Percentiles rank a stretch among this genome's conserved stretches.
Evolutionary conservation across 1,140 invertebrate species (phyloP).

Genomic region (Achroia grisella): DNA sequence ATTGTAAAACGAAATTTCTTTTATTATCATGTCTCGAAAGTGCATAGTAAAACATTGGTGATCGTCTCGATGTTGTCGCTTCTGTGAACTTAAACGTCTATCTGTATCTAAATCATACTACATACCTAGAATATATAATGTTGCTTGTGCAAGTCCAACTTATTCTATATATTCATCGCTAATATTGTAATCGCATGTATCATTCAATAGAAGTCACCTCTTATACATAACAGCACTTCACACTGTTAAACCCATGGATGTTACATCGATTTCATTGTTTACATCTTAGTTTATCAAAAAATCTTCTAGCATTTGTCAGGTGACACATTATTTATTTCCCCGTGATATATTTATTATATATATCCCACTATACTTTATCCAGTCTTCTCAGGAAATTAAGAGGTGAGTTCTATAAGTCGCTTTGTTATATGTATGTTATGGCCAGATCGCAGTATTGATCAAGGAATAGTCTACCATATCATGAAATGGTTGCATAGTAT

Average conservation of each 20-base stretch:
- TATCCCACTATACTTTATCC: conserved; percentile 16
- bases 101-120: neutral
- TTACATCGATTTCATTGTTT: conserved; percentile 46
- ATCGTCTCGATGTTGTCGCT: neutral
- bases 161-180: conserved; percentile 24
- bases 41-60: neutral
- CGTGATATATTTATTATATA: conserved; percentile 14
- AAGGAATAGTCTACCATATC: too few relatives aligned
- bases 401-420: conserved; percentile 59
- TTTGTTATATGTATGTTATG: conserved; percentile 1
- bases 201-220: conserved; percentile 57
- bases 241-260: conserved; percentile 48
- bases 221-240: conserved; percentile 45
- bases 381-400: conserved; percentile 25
- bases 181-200: conserved; percentile 40
- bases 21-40: too few relatives aligned
- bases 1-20: too few relatives aligned
- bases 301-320: conserved; percentile 68
- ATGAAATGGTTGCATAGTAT: too few relatives aligned
- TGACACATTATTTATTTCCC: conserved; percentile 35
- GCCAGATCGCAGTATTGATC: too few relatives aligned
- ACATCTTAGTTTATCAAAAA: conserved; percentile 13
- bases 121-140: conserved; percentile 10
- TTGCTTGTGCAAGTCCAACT: conserved; percentile 42
- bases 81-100: neutral